A percentile compares a stretch with the other conserved stretches of the same genome.
These are phyloP conservation scores for Montipora sp. DNA, from an alignment of 64 coral and sea anemone species.

Conservation along the genomic window DNA sequence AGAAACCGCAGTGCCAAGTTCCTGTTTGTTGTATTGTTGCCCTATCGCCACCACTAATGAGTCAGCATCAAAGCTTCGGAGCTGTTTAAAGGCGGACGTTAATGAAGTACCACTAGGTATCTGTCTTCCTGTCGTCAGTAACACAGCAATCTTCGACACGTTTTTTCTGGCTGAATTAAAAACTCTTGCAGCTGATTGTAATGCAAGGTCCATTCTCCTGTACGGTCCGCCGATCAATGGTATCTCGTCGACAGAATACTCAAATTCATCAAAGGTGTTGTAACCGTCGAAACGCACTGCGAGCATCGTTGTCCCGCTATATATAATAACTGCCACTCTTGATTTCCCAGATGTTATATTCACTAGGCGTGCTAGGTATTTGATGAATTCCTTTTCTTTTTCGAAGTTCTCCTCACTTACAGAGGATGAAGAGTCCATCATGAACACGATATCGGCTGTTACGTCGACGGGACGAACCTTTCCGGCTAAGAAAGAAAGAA, in stretches of 20 bases:
- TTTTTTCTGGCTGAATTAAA: conserved; percentile 50
- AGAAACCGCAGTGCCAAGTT: conserved; percentile 50
- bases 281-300: conserved; percentile 54
- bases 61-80: conserved; percentile 25
- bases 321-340: conserved; percentile 51
- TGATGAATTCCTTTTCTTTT: conserved; percentile 81
- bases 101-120: conserved; percentile 28
- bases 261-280: conserved; percentile 44
- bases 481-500: background rate
- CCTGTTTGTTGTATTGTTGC: conserved; percentile 23
- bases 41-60: conserved; percentile 69
- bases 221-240: conserved; percentile 52
- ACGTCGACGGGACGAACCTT: conserved; percentile 14
- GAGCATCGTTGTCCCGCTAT: conserved; percentile 31
- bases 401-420: conserved; percentile 23
- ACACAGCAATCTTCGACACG: conserved; percentile 55
- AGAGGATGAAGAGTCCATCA: conserved; percentile 66
- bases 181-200: conserved; percentile 42
- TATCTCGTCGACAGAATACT: conserved; percentile 36
- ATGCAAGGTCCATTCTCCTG: conserved; percentile 77
- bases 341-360: conserved; percentile 55
- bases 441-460: conserved; percentile 65
- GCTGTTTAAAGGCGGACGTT: conserved; percentile 1
- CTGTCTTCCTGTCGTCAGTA: conserved; percentile 62
- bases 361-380: conserved; percentile 48